These are phyloP conservation scores for Gopherus evgoodei DNA, from an alignment of 2,113 vertebrate species.

Conservation along the genomic window DNA sequence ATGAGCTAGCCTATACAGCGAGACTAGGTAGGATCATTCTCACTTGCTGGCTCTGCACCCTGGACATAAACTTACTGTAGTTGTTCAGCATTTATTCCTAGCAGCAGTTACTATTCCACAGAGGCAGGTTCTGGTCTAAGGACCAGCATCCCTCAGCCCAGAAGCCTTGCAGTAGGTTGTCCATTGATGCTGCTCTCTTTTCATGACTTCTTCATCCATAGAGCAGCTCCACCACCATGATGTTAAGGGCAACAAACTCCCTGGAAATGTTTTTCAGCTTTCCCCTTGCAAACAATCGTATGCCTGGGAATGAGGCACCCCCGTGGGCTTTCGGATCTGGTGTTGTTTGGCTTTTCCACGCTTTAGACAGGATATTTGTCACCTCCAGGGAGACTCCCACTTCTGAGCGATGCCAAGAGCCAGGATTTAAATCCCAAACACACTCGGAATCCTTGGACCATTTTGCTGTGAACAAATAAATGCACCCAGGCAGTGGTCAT, in stretches of 20 bases:
- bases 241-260: not conserved
- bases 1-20: too few species aligned
- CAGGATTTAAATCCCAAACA: not conserved
- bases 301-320: not conserved
- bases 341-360: not conserved
- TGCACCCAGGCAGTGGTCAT: not conserved
- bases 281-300: not conserved
- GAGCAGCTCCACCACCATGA: not conserved
- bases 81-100: too few species aligned
- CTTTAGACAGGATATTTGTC: too few species aligned
- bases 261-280: not conserved
- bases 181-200: not conserved
- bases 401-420: too few species aligned
- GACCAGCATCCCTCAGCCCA: too few species aligned
- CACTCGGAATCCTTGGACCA: not conserved
- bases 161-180: too few species aligned
- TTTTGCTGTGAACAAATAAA: not conserved
- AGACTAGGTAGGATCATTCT: too few species aligned
- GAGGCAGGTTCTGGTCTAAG: too few species aligned
- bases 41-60: too few species aligned
- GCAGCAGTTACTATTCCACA: too few species aligned
- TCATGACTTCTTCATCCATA: not conserved
- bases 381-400: too few species aligned
- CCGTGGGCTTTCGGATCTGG: not conserved
- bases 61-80: too few species aligned